phyloP scores from a whole-genome alignment of 2,113 vertebrate species.

The Crotalus horridus region DNA sequence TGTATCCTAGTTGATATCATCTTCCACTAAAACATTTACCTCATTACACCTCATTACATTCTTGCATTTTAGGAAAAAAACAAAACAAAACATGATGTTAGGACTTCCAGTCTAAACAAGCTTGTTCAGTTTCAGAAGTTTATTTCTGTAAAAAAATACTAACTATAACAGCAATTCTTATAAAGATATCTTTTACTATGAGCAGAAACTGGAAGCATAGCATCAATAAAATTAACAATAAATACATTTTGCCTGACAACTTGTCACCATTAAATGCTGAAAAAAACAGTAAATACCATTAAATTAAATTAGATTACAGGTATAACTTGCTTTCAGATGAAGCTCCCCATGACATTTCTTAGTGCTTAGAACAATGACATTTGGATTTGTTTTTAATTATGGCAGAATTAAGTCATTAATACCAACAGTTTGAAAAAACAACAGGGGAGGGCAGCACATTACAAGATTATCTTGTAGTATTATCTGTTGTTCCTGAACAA shows the following conservation, averaged over 20 bases:
- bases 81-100: neutral
- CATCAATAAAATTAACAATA: neutral
- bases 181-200: neutral
- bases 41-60: neutral
- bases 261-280: neutral
- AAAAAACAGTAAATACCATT: neutral
- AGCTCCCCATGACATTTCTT: fast-evolving
- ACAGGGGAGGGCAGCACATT: neutral
- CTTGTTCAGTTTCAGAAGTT: neutral
- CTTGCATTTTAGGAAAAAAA: constrained; percentile 1
- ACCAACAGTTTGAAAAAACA: neutral
- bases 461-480: constrained; percentile 2
- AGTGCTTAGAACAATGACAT: neutral
- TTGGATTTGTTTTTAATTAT: neutral
- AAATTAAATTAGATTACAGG: neutral
- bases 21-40: too few species aligned
- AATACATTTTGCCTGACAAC: neutral
- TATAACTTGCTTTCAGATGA: neutral
- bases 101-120: neutral
- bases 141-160: neutral
- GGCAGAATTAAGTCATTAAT: neutral
- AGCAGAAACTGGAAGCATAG: neutral
- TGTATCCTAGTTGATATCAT: neutral
- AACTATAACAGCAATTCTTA: neutral
- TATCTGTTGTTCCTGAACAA: neutral